Conservation (phyloP, 2,113 vertebrate genomes). For the Neodontobutis hainanensis region DNA sequence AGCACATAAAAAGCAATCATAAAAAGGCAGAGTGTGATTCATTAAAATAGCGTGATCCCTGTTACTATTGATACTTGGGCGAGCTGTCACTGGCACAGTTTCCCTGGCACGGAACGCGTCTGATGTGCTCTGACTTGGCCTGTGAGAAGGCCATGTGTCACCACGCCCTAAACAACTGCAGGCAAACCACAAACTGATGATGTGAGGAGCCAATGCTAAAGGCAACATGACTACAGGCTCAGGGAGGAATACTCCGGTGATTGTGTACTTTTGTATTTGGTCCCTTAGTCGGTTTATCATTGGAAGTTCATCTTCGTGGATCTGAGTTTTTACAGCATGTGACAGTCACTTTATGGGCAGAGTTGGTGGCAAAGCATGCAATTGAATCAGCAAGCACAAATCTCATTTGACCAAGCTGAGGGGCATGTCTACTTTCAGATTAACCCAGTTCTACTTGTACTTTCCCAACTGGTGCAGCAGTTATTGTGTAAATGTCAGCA, state of each 20-base stretch:
- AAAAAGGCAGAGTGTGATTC: too few species aligned
- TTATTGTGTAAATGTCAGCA: too few species aligned
- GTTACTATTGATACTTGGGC: too few species aligned
- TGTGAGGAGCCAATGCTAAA: not conserved
- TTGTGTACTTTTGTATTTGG: not conserved
- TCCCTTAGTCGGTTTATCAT: not conserved
- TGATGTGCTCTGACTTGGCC: not conserved
- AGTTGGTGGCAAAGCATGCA: too few species aligned
- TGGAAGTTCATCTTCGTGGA: not conserved
- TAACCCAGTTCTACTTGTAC: too few species aligned
- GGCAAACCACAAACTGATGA: not conserved
- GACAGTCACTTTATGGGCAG: too few species aligned
- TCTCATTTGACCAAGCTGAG: too few species aligned
- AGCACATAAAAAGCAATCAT: too few species aligned
- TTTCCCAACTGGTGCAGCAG: too few species aligned
- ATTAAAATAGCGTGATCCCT: too few species aligned
- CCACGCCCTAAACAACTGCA: not conserved
- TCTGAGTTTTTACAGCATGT: not conserved
- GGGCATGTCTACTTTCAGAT: too few species aligned
- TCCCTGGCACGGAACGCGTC: not conserved
- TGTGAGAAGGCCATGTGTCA: constrained; percentile 2
- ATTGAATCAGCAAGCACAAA: too few species aligned
- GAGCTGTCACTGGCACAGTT: not conserved
- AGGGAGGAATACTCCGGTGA: not conserved
- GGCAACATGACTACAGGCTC: not conserved